phyloP scores from a whole-genome alignment of 2,797 vertebrate species.

The Carduelis carduelis region DNA sequence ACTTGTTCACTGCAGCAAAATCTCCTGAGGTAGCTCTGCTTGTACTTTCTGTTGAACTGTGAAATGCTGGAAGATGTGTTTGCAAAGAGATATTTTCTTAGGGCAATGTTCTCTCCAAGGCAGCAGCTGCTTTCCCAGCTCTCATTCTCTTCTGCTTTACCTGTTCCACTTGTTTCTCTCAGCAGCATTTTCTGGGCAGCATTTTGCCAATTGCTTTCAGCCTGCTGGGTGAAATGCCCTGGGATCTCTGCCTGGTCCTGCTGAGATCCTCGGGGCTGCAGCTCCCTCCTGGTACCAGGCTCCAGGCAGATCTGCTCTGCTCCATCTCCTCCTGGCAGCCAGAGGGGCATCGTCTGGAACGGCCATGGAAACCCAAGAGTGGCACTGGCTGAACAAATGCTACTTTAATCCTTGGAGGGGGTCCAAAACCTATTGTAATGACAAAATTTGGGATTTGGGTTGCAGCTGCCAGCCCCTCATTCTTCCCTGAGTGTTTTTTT shows the following conservation, averaged over 20 bases:
- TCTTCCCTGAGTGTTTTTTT: not conserved
- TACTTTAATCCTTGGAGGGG: not conserved
- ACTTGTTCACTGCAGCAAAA: not conserved
- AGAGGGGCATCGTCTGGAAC: not conserved
- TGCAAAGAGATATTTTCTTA: not conserved
- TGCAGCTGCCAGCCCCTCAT: not conserved
- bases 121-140: not conserved
- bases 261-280: not conserved
- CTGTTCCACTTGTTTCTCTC: not conserved
- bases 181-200: not conserved
- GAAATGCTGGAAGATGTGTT: not conserved
- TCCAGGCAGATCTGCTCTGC: not conserved
- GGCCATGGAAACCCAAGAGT: not conserved
- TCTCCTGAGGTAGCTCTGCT: not conserved
- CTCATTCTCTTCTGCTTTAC: not conserved
- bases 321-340: not conserved
- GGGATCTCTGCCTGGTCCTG: not conserved
- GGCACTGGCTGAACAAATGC: not conserved
- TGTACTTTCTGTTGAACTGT: not conserved
- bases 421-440: not conserved
- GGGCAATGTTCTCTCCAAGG: not conserved
- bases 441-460: not conserved
- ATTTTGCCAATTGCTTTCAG: not conserved
- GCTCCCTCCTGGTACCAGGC: not conserved
- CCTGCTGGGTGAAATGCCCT: not conserved